Percentiles rank a stretch among this genome's conserved stretches.
These are phyloP conservation scores for Helarctos malayanus DNA, from an alignment of 2,797 vertebrate species.

Conservation along the genomic window DNA sequence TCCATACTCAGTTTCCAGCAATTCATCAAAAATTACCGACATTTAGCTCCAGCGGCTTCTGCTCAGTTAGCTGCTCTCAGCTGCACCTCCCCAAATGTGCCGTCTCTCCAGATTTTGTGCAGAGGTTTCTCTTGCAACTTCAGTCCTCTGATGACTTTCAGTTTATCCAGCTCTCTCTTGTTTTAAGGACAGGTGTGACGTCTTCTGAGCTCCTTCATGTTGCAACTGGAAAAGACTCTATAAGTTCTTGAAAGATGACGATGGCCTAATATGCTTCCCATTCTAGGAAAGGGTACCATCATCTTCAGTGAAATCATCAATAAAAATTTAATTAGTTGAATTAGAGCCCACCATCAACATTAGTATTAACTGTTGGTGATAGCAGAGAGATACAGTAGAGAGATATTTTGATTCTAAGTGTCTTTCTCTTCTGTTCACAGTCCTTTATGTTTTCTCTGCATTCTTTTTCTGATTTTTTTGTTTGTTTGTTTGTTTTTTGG, in stretches of 20 bases:
- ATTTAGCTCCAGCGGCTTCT: background rate
- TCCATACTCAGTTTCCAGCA: background rate
- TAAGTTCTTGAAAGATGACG: background rate
- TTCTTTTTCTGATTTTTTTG: background rate
- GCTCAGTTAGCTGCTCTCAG: background rate
- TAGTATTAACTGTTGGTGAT: background rate
- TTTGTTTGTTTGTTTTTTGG: background rate
- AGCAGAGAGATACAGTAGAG: background rate
- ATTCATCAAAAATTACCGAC: background rate
- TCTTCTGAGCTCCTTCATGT: background rate
- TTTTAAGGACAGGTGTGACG: background rate
- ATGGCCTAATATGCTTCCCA: background rate
- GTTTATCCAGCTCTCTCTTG: background rate
- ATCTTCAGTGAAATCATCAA: background rate
- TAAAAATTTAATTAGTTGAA: background rate
- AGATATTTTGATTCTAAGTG: background rate
- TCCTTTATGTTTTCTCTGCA: background rate
- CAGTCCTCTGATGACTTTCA: background rate
- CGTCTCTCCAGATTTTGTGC: background rate
- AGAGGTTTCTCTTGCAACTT: background rate
- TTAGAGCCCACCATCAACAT: background rate
- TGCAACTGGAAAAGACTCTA: background rate
- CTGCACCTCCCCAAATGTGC: background rate
- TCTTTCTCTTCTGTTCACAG: background rate
- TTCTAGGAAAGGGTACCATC: background rate